Conservation (phyloP, 2,888 invertebrate species). For the Eupithecia subfuscata region DNA sequence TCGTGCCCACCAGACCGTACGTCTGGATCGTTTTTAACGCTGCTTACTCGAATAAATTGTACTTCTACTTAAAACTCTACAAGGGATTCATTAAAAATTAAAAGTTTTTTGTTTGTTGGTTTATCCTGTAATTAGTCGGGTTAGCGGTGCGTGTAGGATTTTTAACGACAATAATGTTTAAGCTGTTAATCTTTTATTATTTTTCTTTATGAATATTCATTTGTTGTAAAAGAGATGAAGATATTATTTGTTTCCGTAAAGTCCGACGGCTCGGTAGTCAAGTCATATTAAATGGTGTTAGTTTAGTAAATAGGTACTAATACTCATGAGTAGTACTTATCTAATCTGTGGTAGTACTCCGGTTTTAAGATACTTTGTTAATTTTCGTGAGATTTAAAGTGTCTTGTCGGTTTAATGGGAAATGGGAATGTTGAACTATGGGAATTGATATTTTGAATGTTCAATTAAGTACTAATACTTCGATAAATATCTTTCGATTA, state of each 20-base stretch:
- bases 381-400: too few relatives aligned
- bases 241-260: background rate
- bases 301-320: too few relatives aligned
- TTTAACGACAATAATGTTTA: conserved; percentile 24
- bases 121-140: conserved; percentile 32
- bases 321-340: too few relatives aligned
- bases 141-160: conserved; percentile 27
- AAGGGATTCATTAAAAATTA: conserved; percentile 37
- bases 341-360: too few relatives aligned
- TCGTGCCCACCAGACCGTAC: conserved; percentile 50
- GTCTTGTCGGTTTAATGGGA: too few relatives aligned
- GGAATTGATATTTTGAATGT: background rate
- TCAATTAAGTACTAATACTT: background rate
- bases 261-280: background rate
- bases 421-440: too few relatives aligned
- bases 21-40: conserved; percentile 34
- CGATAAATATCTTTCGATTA: background rate
- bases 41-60: conserved; percentile 31
- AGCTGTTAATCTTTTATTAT: conserved; percentile 4
- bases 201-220: conserved; percentile 8
- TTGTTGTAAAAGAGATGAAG: background rate
- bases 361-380: too few relatives aligned
- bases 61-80: conserved; percentile 26
- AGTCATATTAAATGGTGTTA: background rate
- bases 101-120: conserved; percentile 35